These are phyloP conservation scores for Nicator chloris DNA, from an alignment of 2,113 vertebrate genomes.

Conservation along the genomic window DNA sequence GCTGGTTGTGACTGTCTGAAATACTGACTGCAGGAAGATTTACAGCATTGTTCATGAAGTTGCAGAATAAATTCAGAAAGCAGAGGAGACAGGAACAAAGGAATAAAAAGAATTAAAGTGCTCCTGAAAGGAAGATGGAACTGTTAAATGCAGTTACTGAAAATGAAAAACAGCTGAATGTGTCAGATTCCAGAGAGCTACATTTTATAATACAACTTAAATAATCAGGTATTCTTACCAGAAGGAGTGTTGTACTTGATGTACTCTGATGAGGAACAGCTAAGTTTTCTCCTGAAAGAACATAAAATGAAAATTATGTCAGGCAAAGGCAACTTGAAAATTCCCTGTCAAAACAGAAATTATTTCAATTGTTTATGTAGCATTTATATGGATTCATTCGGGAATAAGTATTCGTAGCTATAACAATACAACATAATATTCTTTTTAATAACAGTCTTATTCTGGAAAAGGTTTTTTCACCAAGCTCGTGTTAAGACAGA, in stretches of 20 bases:
- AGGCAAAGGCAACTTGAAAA: background rate
- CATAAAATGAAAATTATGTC: background rate
- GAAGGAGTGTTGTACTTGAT: background rate
- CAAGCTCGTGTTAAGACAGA: background rate
- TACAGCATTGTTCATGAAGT: background rate
- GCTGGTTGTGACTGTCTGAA: background rate
- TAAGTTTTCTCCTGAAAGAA: constrained; percentile 22
- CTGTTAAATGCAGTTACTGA: background rate
- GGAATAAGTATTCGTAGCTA: background rate
- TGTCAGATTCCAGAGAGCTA: background rate
- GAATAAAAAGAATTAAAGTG: background rate
- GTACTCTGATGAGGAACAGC: background rate
- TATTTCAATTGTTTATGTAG: background rate
- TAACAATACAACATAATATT: background rate
- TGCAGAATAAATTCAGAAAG: background rate
- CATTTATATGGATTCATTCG: background rate
- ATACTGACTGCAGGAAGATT: background rate
- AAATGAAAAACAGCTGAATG: background rate
- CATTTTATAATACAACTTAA: background rate
- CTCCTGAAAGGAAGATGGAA: background rate
- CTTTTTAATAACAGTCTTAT: background rate
- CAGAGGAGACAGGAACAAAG: background rate
- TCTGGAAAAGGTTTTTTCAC: background rate
- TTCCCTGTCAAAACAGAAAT: background rate
- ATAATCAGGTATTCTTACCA: constrained; percentile 27